A percentile compares a stretch with the other conserved stretches of the same genome.
These are phyloP conservation scores for Phalacrocorax aristotelis DNA, from an alignment of 2,113 vertebrate species.

Conservation along the genomic window DNA sequence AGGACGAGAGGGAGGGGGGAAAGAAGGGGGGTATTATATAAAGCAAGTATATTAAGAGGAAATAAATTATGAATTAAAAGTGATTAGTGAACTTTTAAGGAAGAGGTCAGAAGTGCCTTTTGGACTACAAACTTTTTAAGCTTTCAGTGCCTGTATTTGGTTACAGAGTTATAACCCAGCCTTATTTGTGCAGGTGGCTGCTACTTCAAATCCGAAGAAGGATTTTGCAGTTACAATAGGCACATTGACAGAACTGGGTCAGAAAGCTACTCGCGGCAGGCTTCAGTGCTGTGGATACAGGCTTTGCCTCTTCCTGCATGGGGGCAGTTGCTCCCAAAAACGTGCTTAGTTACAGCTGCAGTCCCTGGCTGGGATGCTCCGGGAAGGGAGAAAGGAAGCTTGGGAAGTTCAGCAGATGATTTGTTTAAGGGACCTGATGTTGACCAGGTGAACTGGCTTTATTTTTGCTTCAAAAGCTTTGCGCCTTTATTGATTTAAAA, in stretches of 20 bases:
- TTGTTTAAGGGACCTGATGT: background rate
- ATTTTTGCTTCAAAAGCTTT: background rate
- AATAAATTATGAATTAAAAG: slow-evolving; percentile 76
- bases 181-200: slow-evolving; percentile 89
- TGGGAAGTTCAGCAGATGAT: background rate
- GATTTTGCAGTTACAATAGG: slow-evolving; percentile 73
- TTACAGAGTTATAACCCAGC: slow-evolving; percentile 73
- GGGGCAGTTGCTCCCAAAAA: background rate
- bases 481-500: background rate
- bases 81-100: slow-evolving; percentile 76
- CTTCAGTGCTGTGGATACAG: background rate
- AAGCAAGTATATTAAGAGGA: slow-evolving; percentile 69
- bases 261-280: background rate
- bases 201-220: slow-evolving; percentile 68
- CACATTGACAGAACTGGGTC: slow-evolving; percentile 70
- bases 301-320: background rate
- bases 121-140: slow-evolving; percentile 71
- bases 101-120: slow-evolving; percentile 72
- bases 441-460: background rate
- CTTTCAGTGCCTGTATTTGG: slow-evolving; percentile 71
- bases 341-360: background rate
- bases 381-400: background rate
- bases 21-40: background rate
- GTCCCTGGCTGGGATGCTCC: background rate
- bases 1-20: background rate